Evolutionary conservation across 1,140 invertebrate genomes (phyloP).

Genomic region (Drosophila pectinifera): DNA sequence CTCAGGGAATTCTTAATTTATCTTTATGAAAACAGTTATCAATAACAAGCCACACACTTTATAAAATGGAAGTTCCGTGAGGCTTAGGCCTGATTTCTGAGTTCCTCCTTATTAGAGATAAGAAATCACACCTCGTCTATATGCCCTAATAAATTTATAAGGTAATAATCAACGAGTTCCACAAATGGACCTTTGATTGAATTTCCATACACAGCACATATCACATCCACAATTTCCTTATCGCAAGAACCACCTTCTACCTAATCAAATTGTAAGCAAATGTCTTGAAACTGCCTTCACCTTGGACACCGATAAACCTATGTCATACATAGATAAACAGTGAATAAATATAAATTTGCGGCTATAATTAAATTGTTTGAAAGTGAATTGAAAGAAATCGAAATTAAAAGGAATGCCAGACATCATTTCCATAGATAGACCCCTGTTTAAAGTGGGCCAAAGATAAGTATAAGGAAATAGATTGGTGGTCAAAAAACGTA

Average conservation of each 20-base stretch:
- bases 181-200: conserved; percentile 17
- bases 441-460: conserved; percentile 9
- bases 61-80: conserved; percentile 2
- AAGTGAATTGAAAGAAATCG: conserved; percentile 11
- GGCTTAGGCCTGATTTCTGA: conserved; percentile 11
- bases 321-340: conserved; percentile 7
- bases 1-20: conserved; percentile 12
- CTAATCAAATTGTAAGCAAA: conserved; percentile 21
- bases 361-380: conserved; percentile 17
- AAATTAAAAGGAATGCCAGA: conserved; percentile 7
- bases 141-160: conserved; percentile 20
- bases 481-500: not conserved
- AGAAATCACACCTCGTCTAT: conserved; percentile 17
- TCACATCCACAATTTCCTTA: conserved; percentile 14
- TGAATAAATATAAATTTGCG: not conserved
- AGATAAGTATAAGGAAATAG: conserved; percentile 21
- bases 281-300: conserved; percentile 25
- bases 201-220: conserved; percentile 14
- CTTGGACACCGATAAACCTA: conserved; percentile 15
- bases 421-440: conserved; percentile 11
- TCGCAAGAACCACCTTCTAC: not conserved
- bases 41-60: conserved; percentile 6
- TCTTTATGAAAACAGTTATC: conserved; percentile 21
- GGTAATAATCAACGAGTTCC: conserved; percentile 22
- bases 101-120: conserved; percentile 18